Percentiles rank a stretch among this genome's conserved stretches.
Conservation (phyloP, 1,140 invertebrate species). For the Acromyrmex heyeri region DNA sequence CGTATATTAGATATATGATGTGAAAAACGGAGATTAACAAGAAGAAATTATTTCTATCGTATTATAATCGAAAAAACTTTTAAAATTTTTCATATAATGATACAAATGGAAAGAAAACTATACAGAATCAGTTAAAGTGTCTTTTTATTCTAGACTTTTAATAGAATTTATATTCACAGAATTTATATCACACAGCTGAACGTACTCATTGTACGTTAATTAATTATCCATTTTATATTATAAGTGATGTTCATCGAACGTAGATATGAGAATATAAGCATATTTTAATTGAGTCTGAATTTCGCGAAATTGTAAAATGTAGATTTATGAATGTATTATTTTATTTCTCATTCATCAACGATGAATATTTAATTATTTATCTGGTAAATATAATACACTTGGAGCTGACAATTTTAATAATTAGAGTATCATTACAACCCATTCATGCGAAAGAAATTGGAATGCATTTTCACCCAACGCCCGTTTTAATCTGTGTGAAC, state of each 20-base stretch:
- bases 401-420: constrained; percentile 20
- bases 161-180: background rate
- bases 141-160: background rate
- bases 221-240: background rate
- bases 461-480: constrained; percentile 12
- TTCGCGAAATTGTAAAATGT: constrained; percentile 29
- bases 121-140: background rate
- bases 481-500: constrained; percentile 12
- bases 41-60: background rate
- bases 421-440: constrained; percentile 13
- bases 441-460: constrained; percentile 23
- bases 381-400: constrained; percentile 17
- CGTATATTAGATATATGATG: no score
- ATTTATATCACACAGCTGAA: background rate
- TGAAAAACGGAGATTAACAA: background rate
- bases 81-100: constrained; percentile 29
- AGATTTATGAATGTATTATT: constrained; percentile 41
- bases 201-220: background rate
- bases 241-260: background rate
- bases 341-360: constrained; percentile 21
- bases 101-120: background rate
- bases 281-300: constrained; percentile 53
- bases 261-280: constrained; percentile 15
- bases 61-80: constrained; percentile 13
- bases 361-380: constrained; percentile 40